These are phyloP conservation scores for Conistra vaccinii DNA, from an alignment of 2,888 invertebrate genomes.

Conservation along the genomic window DNA sequence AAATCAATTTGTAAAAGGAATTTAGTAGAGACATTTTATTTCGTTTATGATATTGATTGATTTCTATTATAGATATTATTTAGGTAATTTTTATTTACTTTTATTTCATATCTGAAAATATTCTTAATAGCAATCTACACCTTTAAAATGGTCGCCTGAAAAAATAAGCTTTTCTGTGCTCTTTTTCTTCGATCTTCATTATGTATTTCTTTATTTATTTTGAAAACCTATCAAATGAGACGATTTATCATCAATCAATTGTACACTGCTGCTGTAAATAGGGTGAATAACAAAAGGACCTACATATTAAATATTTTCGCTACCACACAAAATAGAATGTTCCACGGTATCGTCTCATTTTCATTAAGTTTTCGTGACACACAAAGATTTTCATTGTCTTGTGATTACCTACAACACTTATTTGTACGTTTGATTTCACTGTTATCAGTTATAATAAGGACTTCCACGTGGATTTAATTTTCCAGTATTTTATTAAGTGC, in stretches of 20 bases:
- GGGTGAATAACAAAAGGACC: slow-evolving; percentile 5
- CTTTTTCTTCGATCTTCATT: not conserved
- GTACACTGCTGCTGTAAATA: not conserved
- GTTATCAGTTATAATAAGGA: slow-evolving; percentile 25
- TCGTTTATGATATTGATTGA: not conserved
- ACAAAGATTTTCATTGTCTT: slow-evolving; percentile 21
- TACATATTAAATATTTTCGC: not conserved
- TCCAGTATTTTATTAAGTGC: slow-evolving; percentile 3
- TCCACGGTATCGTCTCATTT: not conserved
- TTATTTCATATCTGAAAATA: not conserved
- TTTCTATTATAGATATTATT: not conserved
- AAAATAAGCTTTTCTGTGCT: not conserved
- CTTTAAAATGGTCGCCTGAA: no score
- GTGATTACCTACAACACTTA: slow-evolving; percentile 15
- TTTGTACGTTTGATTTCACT: slow-evolving; percentile 7
- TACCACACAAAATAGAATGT: not conserved
- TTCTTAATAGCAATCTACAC: not conserved
- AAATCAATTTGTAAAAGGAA: not conserved
- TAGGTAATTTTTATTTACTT: not conserved
- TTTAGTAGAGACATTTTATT: not conserved
- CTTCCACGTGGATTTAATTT: slow-evolving; percentile 10
- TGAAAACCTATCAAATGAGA: not conserved
- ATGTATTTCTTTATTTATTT: no score
- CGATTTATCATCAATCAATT: not conserved
- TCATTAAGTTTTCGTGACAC: not conserved